Evolutionary conservation across 2,797 vertebrate species (phyloP).

Genomic region (Myotis vivesi): DNA sequence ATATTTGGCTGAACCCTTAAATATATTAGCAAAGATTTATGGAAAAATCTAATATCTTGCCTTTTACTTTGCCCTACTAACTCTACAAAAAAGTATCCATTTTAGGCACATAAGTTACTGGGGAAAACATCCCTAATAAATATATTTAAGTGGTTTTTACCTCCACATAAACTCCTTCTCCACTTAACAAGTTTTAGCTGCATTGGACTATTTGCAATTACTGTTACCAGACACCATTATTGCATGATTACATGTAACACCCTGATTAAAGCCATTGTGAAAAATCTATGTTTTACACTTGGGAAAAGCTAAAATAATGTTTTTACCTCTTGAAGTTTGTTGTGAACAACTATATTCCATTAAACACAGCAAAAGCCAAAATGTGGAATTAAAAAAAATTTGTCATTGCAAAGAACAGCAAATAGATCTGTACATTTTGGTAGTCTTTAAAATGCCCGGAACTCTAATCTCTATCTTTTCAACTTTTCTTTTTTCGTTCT

Average conservation of each 20-base stretch:
- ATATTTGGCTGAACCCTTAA: not conserved
- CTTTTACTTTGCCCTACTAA: not conserved
- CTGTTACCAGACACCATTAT: not conserved
- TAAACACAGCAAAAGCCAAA: not conserved
- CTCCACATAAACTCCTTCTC: not conserved
- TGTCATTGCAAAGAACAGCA: not conserved
- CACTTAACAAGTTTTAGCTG: not conserved
- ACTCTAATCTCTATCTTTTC: not conserved
- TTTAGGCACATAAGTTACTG: not conserved
- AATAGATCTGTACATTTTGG: not conserved
- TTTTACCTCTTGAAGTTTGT: slow-evolving; percentile 36
- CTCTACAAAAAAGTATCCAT: not conserved
- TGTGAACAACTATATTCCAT: not conserved
- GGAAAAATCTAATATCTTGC: not conserved
- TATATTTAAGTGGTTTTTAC: not conserved
- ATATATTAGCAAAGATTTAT: not conserved
- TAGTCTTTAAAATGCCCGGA: not conserved
- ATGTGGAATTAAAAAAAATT: not conserved
- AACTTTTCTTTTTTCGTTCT: not conserved
- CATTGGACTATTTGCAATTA: not conserved
- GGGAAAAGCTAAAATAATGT: not conserved
- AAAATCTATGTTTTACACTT: not conserved
- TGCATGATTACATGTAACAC: not conserved
- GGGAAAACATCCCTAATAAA: not conserved
- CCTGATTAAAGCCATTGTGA: slow-evolving; percentile 17